Evolutionary conservation across 1,140 invertebrate species (phyloP), one percentile per base, ranked within the genome.

Genomic region (Acyrthosiphon pisum): DNA sequence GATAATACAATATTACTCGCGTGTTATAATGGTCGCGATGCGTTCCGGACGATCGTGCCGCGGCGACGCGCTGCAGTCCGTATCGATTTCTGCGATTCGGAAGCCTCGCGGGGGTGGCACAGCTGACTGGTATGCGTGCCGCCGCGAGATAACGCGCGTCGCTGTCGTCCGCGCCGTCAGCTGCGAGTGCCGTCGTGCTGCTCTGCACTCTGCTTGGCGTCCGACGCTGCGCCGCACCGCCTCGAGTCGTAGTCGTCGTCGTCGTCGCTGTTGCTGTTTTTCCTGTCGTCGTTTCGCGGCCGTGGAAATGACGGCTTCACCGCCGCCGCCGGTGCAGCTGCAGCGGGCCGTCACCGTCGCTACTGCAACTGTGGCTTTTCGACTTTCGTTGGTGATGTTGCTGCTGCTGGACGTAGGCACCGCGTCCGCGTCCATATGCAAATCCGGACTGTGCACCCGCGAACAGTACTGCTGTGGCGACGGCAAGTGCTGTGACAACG

Each of bases 391-490:
- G 44, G 6, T 35, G 20, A 14, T 44, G 44, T 35, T 83, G 4
- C n/a, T 93, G 48, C 35, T 93, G 91, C 48, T 86, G 4, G 35
- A 35, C 91, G 48, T 83, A 35, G 91, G 91, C 81, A 35, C 81
- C 81, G 76, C 91, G n/a, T 84, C 91, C 35, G 91, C 91, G 81
- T 93, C 91, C 26, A 86, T 93, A 86, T 93, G 91, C 91, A 93
- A 93, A 53, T 48, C 91, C 35, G 91, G 48, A 2, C 48, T 93
- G 35, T 93, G 91, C 48, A 41, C 81, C 2, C 48, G 23, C 91
- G 46, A 93, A 53, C 91, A 93, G 48, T 93, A 93, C 26, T 93
- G 91, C 76, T 93, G 91, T 26, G 91, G 91, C 22, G 91, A 93
- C 48, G 91, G 81, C 35, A 84, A 93, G 30, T 93, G 91, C 30